These are phyloP conservation scores for Ranitomeya variabilis DNA, from an alignment of 2,113 vertebrate species.

Conservation along the genomic window DNA sequence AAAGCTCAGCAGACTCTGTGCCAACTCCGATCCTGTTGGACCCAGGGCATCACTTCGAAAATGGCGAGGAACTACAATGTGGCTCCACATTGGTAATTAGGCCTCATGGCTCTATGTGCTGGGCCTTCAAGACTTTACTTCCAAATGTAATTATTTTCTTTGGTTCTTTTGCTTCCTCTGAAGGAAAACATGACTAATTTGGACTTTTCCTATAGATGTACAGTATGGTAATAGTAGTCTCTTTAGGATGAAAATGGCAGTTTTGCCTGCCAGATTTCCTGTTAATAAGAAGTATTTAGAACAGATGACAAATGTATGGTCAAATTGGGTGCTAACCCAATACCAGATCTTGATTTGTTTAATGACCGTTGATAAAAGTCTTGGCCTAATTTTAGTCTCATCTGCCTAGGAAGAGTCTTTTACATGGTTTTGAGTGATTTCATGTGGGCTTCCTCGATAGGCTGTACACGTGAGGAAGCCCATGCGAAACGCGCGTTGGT, in stretches of 20 bases:
- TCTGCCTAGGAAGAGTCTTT: too few species aligned
- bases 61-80: neutral
- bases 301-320: neutral
- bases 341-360: neutral
- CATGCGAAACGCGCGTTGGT: too few species aligned
- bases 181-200: constrained; percentile 38
- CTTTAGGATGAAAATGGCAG: constrained; percentile 17
- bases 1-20: neutral
- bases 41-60: neutral
- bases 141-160: constrained; percentile 47
- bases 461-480: too few species aligned
- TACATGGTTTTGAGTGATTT: too few species aligned
- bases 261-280: neutral
- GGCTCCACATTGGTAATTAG: constrained; percentile 6
- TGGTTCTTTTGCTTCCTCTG: constrained; percentile 38
- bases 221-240: constrained; percentile 12
- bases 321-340: neutral
- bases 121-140: constrained; percentile 20
- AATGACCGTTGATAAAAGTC: neutral
- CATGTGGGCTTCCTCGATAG: too few species aligned
- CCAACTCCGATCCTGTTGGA: neutral
- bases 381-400: neutral
- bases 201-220: constrained; percentile 39
- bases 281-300: constrained; percentile 23
- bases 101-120: neutral